These are phyloP conservation scores for Apocrypta bakeri DNA, from an alignment of 1,140 invertebrate genomes.

Conservation along the genomic window DNA sequence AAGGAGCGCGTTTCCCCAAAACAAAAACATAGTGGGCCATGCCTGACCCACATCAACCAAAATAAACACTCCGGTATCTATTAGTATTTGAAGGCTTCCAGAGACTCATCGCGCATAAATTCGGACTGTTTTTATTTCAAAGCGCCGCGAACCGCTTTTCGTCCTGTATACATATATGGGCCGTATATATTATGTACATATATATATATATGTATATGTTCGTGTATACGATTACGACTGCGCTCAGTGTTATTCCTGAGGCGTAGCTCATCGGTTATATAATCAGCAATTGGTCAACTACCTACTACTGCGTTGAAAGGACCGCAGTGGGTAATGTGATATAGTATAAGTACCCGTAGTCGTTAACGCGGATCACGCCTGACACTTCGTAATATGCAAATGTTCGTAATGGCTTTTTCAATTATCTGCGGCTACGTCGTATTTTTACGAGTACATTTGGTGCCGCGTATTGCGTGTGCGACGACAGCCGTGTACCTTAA, in stretches of 20 bases:
- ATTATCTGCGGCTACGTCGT: not conserved
- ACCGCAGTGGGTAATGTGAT: not conserved
- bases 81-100: not conserved
- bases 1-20: no score
- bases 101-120: no score
- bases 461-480: not conserved
- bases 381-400: constrained; percentile 2
- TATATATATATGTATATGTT: no score
- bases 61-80: not conserved
- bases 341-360: not conserved
- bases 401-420: not conserved
- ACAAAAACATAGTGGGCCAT: no score
- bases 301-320: not conserved
- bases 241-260: not conserved
- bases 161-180: no score
- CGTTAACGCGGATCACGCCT: not conserved
- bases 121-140: no score
- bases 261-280: constrained; percentile 8
- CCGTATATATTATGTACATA: no score
- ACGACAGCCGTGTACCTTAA: no score
- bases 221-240: not conserved
- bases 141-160: no score
- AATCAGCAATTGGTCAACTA: constrained; percentile 5
- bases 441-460: not conserved
- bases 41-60: no score